Evolutionary conservation across 1,140 invertebrate genomes (phyloP).

Genomic region (Penaeus indicus): DNA sequence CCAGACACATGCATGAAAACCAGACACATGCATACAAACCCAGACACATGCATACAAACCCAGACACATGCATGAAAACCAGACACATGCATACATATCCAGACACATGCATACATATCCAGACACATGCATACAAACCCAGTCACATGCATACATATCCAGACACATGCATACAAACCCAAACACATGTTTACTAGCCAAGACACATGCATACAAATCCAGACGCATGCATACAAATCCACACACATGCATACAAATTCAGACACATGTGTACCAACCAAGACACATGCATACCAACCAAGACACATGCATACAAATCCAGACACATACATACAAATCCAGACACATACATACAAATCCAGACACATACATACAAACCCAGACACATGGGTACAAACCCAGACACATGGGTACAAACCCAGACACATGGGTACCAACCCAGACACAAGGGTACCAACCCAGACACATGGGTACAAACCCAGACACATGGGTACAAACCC

Average conservation of each 20-base stretch:
- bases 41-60: no score
- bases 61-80: no score
- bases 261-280: no score
- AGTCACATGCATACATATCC: background rate
- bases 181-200: background rate
- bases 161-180: background rate
- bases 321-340: background rate
- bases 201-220: background rate
- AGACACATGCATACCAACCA: background rate
- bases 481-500: no score
- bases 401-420: background rate
- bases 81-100: no score
- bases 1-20: no score
- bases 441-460: background rate
- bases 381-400: background rate
- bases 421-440: background rate
- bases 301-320: background rate
- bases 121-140: background rate
- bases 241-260: background rate
- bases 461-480: no score
- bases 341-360: background rate
- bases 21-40: no score
- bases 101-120: no score
- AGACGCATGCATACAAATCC: background rate
- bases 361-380: background rate